Conservation (phyloP, 30 jellyfish, hydroid and myxozoan genomes). For the Sanderia malayensis region DNA sequence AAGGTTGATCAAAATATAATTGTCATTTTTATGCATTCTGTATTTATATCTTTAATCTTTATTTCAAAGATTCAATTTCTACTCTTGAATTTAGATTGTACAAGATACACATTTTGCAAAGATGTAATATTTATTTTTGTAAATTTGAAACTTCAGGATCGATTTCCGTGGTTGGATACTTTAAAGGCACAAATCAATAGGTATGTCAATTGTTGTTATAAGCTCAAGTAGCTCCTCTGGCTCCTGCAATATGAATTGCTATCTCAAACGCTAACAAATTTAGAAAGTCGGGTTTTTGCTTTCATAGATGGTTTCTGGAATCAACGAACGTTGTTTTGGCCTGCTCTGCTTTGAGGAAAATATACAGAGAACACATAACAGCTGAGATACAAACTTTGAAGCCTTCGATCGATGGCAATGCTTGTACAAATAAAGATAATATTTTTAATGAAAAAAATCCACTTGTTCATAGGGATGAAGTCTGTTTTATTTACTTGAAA, state of each 20-base stretch:
- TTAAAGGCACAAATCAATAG: not conserved
- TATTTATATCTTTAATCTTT: no score
- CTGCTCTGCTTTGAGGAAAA: slow-evolving; percentile 41
- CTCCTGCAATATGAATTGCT: no score
- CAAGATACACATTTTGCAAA: no score
- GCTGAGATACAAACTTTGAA: not conserved
- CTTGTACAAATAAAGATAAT: no score
- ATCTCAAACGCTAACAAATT: no score
- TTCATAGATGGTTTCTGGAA: slow-evolving; percentile 7
- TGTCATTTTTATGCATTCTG: no score
- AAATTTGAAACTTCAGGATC: slow-evolving; percentile 23
- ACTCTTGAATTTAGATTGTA: no score
- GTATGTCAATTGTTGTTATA: no score
- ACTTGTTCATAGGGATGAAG: not conserved
- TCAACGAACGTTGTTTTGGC: slow-evolving; percentile 29
- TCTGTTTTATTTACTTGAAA: slow-evolving; percentile 14
- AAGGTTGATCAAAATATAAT: no score
- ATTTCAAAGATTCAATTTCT: no score
- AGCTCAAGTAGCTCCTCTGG: no score
- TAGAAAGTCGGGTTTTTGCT: not conserved
- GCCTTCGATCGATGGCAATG: no score
- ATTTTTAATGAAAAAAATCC: not conserved
- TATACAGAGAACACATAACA: slow-evolving; percentile 32
- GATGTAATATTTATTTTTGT: not conserved
- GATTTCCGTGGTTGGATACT: slow-evolving; percentile 16